These are phyloP conservation scores for Athripsodes cinereus DNA, from an alignment of 2,888 invertebrate genomes.

Conservation along the genomic window DNA sequence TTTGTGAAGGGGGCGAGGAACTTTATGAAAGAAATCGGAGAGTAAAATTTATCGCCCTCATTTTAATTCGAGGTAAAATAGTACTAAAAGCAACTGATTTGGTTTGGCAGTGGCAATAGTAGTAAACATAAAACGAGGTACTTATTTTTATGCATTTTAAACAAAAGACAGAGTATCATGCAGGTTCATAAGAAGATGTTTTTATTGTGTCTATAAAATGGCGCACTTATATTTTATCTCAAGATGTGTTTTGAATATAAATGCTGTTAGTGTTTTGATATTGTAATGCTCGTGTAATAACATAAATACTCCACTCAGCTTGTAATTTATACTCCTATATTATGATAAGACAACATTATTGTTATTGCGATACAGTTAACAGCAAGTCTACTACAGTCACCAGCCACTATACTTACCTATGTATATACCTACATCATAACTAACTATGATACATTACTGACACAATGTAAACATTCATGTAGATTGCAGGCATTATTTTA, in stretches of 20 bases:
- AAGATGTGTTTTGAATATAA: not conserved
- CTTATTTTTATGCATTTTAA: slow-evolving; percentile 6
- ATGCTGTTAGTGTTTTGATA: too few relatives aligned
- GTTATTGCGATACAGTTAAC: too few relatives aligned
- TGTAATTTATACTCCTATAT: too few relatives aligned
- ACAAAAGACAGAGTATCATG: not conserved
- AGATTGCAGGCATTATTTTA: too few relatives aligned
- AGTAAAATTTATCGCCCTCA: slow-evolving; percentile 16
- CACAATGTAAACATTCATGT: too few relatives aligned
- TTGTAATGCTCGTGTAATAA: too few relatives aligned
- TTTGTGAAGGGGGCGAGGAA: not conserved
- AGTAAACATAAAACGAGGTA: slow-evolving; percentile 1
- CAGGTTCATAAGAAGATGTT: not conserved
- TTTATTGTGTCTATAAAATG: slow-evolving; percentile 1
- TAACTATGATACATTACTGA: too few relatives aligned
- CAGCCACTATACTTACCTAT: too few relatives aligned
- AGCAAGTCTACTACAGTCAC: too few relatives aligned
- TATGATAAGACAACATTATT: too few relatives aligned
- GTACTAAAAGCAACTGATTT: slow-evolving; percentile 14
- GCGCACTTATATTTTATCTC: not conserved
- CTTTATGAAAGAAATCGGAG: not conserved
- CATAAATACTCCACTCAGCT: too few relatives aligned
- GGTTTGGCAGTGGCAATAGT: slow-evolving; percentile 4
- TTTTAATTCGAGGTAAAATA: slow-evolving; percentile 16
- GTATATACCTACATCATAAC: too few relatives aligned